Base-by-base conservation (phyloP, 2,888 invertebrate genomes). In the Asteroscopus sphinx region DNA sequence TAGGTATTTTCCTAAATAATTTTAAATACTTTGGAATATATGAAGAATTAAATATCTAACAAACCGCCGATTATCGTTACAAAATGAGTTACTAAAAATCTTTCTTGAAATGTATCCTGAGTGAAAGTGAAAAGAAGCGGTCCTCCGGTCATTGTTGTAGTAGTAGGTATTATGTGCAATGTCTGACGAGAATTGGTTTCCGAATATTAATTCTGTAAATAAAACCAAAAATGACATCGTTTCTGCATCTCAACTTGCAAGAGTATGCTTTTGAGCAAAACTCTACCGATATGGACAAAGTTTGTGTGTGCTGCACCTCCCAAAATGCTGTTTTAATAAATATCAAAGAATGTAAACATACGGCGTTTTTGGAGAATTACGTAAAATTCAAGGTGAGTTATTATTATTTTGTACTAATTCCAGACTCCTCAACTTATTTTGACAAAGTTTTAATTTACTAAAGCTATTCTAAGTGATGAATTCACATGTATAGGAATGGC, bases 231-330 rank as follows among this genome's bases (percentile, higher is more conserved):
- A 74, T 70, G 75, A 36, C 55, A 11, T 61, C 75, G 0, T 71
- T 60, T 44, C n/a, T 64, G 11, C 52, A 61, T 28, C 0, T 54
- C 9, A 59, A 55, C 40, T 13, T 41, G 11, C 55, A 48, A 13
- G 57, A 53, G 32, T 41, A 57, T 44, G 21, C 35, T 26, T 49
- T 32, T 37, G 55, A 56, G 1, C 32, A 30, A 21, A 58, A 39
- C 28, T 9, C 8, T 21, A 35, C 26, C 1, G 30, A 52, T 17
- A 30, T 30, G 0, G 66, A 46, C 26, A 62, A 47, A 37, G 17
- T 63, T 6, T 91, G 91, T 46, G 49, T 85, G 12, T 85, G 87
- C 60, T 91, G 91, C 69, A 73, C 85, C 11, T 35, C 67, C 0
- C 65, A 80, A 81, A 76, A 78, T 37, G 60, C 36, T 4, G 30